Evolutionary conservation across 2,797 vertebrate species (phyloP).

Genomic region (Lepus oiostolus): DNA sequence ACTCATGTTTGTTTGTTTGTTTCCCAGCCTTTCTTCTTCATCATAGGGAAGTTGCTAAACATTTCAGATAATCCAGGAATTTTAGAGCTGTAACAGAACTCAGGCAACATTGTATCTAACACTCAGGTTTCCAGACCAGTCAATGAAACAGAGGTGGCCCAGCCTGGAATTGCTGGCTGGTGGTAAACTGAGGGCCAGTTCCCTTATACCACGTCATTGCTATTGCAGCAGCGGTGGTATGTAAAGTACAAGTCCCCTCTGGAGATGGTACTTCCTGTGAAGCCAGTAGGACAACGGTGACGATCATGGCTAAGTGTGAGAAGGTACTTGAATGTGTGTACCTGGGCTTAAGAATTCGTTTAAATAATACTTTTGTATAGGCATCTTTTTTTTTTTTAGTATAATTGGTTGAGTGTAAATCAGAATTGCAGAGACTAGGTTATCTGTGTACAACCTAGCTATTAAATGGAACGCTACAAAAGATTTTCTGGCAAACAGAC

Average conservation of each 20-base stretch:
- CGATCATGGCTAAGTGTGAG: not conserved
- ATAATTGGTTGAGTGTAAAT: not conserved
- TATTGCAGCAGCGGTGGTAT: not conserved
- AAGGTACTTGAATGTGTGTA: not conserved
- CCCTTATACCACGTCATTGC: not conserved
- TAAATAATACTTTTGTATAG: not conserved
- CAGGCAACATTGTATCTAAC: not conserved
- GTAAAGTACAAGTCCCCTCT: constrained; percentile 8
- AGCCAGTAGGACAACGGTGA: not conserved
- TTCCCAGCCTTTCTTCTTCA: not conserved
- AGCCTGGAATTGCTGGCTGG: not conserved
- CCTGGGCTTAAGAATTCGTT: constrained; percentile 6
- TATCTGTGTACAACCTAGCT: not conserved
- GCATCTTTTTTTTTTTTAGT: not conserved
- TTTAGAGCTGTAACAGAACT: not conserved
- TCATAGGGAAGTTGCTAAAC: constrained; percentile 53
- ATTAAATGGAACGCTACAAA: not conserved
- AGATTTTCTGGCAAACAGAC: constrained; percentile 28
- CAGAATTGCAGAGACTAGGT: not conserved
- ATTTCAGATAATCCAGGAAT: constrained; percentile 25
- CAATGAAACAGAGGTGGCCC: not conserved
- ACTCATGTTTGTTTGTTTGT: constrained; percentile 31
- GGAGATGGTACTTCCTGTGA: not conserved
- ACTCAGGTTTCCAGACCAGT: constrained; percentile 11
- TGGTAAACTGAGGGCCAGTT: not conserved